Conservation (phyloP, 2,888 invertebrate species). For the Quadroppia sp. region DNA sequence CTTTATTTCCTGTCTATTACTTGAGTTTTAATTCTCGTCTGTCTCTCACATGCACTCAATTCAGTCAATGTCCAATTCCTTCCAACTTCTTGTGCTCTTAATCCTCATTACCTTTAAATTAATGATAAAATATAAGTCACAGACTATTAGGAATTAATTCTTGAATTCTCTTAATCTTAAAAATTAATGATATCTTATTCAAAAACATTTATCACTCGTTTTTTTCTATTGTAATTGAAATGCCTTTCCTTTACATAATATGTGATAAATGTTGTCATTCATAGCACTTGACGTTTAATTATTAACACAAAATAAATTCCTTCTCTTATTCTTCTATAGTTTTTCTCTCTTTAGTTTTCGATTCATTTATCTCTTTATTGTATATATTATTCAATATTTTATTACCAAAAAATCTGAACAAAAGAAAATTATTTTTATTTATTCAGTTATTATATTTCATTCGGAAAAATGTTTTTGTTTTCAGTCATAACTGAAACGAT, state of each 20-base stretch:
- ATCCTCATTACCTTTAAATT: neutral
- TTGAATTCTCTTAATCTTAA: neutral
- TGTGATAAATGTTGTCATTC: conserved; percentile 14
- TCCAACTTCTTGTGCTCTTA: neutral
- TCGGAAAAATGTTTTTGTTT: neutral
- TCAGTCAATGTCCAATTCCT: neutral
- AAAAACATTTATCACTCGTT: conserved; percentile 4
- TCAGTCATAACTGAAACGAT: too few relatives aligned
- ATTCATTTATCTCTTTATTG: neutral
- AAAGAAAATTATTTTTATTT: neutral
- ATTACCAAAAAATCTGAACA: neutral
- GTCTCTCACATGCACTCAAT: too few relatives aligned
- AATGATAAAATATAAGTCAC: neutral
- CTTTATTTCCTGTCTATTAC: conserved; percentile 19
- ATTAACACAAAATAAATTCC: neutral
- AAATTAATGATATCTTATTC: neutral
- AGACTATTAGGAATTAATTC: neutral
- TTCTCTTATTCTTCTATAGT: neutral
- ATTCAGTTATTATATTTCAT: neutral
- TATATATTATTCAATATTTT: neutral
- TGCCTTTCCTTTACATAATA: neutral
- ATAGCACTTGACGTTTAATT: neutral
- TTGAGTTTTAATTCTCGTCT: neutral
- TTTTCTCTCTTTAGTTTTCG: neutral
- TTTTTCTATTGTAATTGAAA: conserved; percentile 12